Evolutionary conservation across 2,113 vertebrate genomes (phyloP), one percentile per base, ranked within the genome.

Genomic region (Toxotes chatareus): DNA sequence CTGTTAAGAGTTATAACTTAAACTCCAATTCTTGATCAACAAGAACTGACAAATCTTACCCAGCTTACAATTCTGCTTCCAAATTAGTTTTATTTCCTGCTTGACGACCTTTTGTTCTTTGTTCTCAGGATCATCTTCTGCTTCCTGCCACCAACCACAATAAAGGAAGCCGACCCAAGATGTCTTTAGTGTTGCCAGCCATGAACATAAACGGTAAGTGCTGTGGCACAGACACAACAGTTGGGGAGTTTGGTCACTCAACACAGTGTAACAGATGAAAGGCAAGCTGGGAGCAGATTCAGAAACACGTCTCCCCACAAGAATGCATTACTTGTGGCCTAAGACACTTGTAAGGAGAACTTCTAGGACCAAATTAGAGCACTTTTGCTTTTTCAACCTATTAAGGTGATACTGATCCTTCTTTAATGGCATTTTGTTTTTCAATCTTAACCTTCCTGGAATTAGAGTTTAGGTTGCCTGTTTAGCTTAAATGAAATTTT

Each of bases 131-230:
- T 93, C 97, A 99, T 91, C 96, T 99, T 60, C 94, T 99, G 7
- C 84, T 99, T 91, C 98, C 97, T 88, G 98, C 98, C 82, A 99
- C 97, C 53, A 96, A 93, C 82, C 96, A 98, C 93, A 99, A 98
- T 93, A 99, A 99, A 95, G 97, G 97, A 86, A 95, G 96, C 62
- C 96, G 97, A 82, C 97, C 98, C 68, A 99, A 99, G 95, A 99
- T 99, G 97, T 99, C 98, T 16, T 90, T 99, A 88, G 95, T 99
- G 67, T 90, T 99, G 87, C 98, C 97, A 86, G 98, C 98, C 70
- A 95, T 98, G 91, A 98, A 99, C 90, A 94, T 97, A 90, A 97
- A 97, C 60, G 98, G 98, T 98, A 94, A 96, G 97, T 91, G 23
- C 57, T 63, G 53, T 72, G 38, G 34, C 76, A 72, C 75, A 86